These are phyloP conservation scores for Diplodus puntazzo DNA, from an alignment of 2,797 vertebrate species.

Conservation along the genomic window DNA sequence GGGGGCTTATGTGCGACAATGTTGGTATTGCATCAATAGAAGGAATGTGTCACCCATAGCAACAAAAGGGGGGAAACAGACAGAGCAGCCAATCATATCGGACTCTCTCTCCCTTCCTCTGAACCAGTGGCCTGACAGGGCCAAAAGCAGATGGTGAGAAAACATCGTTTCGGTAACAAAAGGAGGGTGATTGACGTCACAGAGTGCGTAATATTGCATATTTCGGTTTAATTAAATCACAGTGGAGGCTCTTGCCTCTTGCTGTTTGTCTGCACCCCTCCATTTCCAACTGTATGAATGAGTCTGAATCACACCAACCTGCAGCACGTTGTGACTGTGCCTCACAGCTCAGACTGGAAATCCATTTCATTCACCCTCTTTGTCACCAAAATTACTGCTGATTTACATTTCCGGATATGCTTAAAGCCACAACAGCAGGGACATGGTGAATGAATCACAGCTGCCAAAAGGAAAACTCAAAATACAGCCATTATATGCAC, in stretches of 20 bases:
- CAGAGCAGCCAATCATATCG: constrained; percentile 60
- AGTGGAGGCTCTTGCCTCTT: neutral
- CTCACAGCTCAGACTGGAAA: constrained; percentile 19
- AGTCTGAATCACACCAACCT: constrained; percentile 23
- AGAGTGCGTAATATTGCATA: neutral
- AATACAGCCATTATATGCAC: neutral
- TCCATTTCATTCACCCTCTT: constrained; percentile 18
- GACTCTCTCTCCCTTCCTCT: constrained; percentile 39
- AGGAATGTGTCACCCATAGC: constrained; percentile 75
- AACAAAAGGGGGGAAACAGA: constrained; percentile 64
- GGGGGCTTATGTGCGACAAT: too few species aligned
- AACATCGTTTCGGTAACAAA: constrained; percentile 44
- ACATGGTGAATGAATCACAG: neutral
- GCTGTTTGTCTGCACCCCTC: neutral
- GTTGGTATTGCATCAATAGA: constrained; percentile 69
- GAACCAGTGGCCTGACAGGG: constrained; percentile 36
- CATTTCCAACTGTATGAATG: constrained; percentile 20
- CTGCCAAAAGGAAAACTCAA: neutral
- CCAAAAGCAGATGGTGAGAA: constrained; percentile 43
- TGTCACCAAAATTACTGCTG: neutral
- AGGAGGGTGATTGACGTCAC: constrained; percentile 57
- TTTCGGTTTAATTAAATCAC: constrained; percentile 42
- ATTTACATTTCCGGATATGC: neutral
- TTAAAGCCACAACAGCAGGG: neutral
- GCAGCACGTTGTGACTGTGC: constrained; percentile 5